phyloP scores from a whole-genome alignment of 2,888 invertebrate genomes.

The Aleiodes testaceus region DNA sequence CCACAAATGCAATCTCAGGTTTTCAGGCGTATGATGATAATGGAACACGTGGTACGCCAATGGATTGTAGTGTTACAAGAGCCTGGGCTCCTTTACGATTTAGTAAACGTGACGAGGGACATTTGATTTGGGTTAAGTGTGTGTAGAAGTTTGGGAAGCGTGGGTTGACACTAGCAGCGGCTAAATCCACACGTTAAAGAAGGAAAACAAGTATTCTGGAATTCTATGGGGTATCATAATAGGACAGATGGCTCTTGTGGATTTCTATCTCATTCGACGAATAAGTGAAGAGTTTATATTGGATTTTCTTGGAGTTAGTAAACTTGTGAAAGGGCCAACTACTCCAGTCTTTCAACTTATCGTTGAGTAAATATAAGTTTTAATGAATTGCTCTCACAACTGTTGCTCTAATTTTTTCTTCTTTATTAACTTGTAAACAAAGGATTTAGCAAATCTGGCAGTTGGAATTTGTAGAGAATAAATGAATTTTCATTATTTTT shows the following conservation, averaged over 20 bases:
- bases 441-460: not conserved
- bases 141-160: slow-evolving; percentile 34
- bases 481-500: too few relatives aligned
- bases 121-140: slow-evolving; percentile 42
- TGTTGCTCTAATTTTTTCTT: slow-evolving; percentile 17
- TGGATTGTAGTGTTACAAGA: slow-evolving; percentile 20
- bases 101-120: slow-evolving; percentile 39
- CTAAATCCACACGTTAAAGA: slow-evolving; percentile 7
- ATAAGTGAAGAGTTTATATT: slow-evolving; percentile 35
- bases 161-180: slow-evolving; percentile 16
- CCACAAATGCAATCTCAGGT: slow-evolving; percentile 11
- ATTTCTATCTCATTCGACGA: not conserved
- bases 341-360: not conserved
- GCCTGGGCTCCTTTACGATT: slow-evolving; percentile 38
- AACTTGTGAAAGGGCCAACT: slow-evolving; percentile 37
- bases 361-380: slow-evolving; percentile 16
- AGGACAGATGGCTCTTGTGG: slow-evolving; percentile 39
- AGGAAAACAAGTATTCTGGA: slow-evolving; percentile 19
- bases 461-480: too few relatives aligned
- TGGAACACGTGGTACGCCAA: slow-evolving; percentile 17
- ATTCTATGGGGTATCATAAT: slow-evolving; percentile 21
- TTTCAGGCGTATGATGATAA: slow-evolving; percentile 6
- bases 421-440: not conserved
- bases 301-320: slow-evolving; percentile 47
- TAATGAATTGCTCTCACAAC: slow-evolving; percentile 14